Conservation (phyloP, 1,140 invertebrate genomes). For the Fopius arisanus region DNA sequence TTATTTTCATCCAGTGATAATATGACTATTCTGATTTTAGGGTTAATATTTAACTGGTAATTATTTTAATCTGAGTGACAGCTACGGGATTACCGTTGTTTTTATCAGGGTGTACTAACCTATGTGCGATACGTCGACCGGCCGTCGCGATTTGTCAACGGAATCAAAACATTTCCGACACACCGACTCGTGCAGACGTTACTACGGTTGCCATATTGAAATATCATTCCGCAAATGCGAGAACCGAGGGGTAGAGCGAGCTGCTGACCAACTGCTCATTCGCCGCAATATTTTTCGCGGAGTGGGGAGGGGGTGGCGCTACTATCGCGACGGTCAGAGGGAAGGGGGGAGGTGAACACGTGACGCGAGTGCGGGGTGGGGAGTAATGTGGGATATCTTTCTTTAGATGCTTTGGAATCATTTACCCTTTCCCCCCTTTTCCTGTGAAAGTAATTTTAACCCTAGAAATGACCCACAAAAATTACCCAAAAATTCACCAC, state of each 20-base stretch:
- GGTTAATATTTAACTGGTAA: background rate
- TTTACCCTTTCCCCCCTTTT: too few species aligned
- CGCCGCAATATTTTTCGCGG: background rate
- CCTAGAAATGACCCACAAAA: too few species aligned
- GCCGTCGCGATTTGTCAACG: slow-evolving; percentile 35
- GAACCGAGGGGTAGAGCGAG: slow-evolving; percentile 28
- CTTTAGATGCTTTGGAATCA: too few species aligned
- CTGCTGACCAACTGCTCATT: background rate
- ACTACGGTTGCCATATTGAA: slow-evolving; percentile 42
- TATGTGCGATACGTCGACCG: slow-evolving; percentile 37
- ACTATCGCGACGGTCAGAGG: background rate
- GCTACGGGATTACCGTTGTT: background rate
- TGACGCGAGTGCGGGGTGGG: too few species aligned
- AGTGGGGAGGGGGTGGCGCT: background rate
- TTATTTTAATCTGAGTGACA: background rate
- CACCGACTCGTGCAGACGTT: slow-evolving; percentile 37
- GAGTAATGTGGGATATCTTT: too few species aligned
- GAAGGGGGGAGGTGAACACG: too few species aligned
- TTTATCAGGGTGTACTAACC: slow-evolving; percentile 25
- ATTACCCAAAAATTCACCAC: too few species aligned
- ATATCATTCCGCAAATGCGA: slow-evolving; percentile 33
- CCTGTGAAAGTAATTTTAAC: too few species aligned
- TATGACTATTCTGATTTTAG: background rate
- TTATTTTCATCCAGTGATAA: background rate
- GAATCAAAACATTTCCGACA: slow-evolving; percentile 41